Conservation (phyloP, 2,113 vertebrate genomes). For the Haemorhous mexicanus region DNA sequence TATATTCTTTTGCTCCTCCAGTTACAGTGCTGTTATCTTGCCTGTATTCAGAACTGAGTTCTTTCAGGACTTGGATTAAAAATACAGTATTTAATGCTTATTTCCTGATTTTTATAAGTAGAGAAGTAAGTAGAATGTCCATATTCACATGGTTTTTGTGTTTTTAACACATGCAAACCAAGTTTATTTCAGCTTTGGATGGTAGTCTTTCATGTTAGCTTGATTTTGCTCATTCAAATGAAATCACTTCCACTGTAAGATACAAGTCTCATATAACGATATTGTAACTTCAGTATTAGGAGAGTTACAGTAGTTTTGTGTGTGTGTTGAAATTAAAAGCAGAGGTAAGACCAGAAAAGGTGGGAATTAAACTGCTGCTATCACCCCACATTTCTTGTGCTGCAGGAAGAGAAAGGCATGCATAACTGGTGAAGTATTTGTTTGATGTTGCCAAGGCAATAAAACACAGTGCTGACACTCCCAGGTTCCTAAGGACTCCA, state of each 20-base stretch:
- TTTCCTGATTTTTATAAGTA: background rate
- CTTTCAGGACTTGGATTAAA: background rate
- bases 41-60: background rate
- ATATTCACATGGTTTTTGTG: background rate
- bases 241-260: background rate
- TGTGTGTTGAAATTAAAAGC: background rate
- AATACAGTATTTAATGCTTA: background rate
- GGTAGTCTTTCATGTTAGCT: background rate
- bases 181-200: background rate
- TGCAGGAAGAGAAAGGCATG: background rate
- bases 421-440: background rate
- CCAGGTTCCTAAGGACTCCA: background rate
- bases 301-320: background rate
- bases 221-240: background rate
- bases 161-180: background rate
- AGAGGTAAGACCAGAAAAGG: background rate
- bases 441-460: background rate
- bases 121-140: background rate
- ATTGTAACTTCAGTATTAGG: background rate
- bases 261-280: background rate
- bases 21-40: background rate
- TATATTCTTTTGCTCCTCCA: background rate
- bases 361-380: background rate
- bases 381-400: background rate
- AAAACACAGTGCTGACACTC: rapidly evolving